Percentiles rank a stretch among this genome's conserved stretches.
These are phyloP conservation scores for Lucifuga dentata DNA, from an alignment of 2,113 vertebrate genomes.

Conservation along the genomic window DNA sequence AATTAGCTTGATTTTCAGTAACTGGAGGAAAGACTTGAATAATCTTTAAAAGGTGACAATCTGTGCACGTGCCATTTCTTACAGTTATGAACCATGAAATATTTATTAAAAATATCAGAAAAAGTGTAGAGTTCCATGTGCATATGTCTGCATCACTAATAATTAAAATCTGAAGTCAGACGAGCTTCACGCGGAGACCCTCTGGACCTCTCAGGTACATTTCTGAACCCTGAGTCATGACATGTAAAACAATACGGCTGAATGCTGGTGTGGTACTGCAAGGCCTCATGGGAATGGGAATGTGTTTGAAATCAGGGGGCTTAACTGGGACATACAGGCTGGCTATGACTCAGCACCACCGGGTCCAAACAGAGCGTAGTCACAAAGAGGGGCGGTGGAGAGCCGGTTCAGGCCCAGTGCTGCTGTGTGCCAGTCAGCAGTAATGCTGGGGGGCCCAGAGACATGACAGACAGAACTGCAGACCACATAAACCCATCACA, in stretches of 20 bases:
- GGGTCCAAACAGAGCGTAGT: conserved; percentile 62
- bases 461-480: conserved; percentile 34
- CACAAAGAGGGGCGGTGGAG: conserved; percentile 63
- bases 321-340: conserved; percentile 55
- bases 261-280: conserved; percentile 1
- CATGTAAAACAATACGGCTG: not conserved
- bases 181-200: too few relatives aligned
- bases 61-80: too few relatives aligned
- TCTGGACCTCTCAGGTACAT: too few relatives aligned
- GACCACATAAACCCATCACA: conserved; percentile 21
- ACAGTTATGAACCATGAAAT: too few relatives aligned
- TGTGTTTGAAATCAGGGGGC: conserved; percentile 32
- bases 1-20: too few relatives aligned
- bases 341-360: conserved; percentile 68
- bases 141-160: too few relatives aligned
- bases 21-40: too few relatives aligned
- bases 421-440: conserved; percentile 74
- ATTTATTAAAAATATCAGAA: too few relatives aligned
- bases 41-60: too few relatives aligned
- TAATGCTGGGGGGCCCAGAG: conserved; percentile 58
- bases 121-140: too few relatives aligned
- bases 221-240: too few relatives aligned
- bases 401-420: conserved; percentile 45
- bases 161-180: too few relatives aligned
- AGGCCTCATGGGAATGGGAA: conserved; percentile 11